These are phyloP conservation scores for Muscicapa comitata DNA, from an alignment of 2,797 vertebrate species.

Conservation along the genomic window DNA sequence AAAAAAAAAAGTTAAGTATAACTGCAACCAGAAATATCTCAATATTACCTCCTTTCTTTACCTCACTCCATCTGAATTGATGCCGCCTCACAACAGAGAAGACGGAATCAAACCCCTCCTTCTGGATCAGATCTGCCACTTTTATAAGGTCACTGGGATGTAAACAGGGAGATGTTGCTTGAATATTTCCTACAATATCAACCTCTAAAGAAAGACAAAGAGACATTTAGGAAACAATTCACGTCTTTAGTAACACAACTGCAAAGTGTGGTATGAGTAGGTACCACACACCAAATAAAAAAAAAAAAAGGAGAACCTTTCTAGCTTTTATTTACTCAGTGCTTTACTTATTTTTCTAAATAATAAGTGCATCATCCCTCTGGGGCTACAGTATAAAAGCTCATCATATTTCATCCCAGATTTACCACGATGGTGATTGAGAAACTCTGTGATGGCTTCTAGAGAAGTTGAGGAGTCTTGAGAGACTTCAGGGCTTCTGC, in stretches of 20 bases:
- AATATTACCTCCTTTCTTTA: conserved; percentile 82
- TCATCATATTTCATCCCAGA: not conserved
- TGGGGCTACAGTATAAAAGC: not conserved
- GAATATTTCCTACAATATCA: conserved; percentile 89
- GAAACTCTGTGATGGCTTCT: conserved; percentile 89
- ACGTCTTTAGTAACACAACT: not conserved
- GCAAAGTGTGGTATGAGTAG: not conserved
- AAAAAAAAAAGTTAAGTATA: not conserved
- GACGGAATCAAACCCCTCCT: conserved; percentile 84
- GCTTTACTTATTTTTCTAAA: not conserved
- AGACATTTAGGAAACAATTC: not conserved
- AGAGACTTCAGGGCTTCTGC: conserved; percentile 85
- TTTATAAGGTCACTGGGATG: conserved; percentile 85
- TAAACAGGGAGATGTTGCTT: conserved; percentile 93
- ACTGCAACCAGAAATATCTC: not conserved
- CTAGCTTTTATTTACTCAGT: not conserved
- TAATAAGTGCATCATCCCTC: not conserved
- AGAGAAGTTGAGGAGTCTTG: conserved; percentile 86
- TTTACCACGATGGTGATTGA: conserved; percentile 77
- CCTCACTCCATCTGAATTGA: conserved; percentile 92
- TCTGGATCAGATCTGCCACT: conserved; percentile 83
- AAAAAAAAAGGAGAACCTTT: not conserved
- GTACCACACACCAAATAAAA: not conserved
- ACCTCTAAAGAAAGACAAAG: conserved; percentile 76
- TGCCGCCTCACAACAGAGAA: conserved; percentile 92